These are phyloP conservation scores for Perodicticus potto DNA, from an alignment of 2,797 vertebrate species.

Conservation along the genomic window DNA sequence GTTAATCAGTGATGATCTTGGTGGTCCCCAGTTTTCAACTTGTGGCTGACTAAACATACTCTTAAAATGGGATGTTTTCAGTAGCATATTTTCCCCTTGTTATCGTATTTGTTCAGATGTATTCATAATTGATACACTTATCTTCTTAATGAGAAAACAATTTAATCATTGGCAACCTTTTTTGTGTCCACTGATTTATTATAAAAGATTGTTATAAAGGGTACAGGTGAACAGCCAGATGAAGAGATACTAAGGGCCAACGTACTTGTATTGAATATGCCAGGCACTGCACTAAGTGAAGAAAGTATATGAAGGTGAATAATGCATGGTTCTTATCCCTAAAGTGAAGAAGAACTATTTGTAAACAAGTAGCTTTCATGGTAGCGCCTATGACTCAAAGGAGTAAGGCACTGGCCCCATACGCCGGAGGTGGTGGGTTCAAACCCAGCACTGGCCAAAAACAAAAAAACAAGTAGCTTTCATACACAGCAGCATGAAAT, in stretches of 20 bases:
- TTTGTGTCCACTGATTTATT: neutral
- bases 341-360: neutral
- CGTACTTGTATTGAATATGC: neutral
- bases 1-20: neutral
- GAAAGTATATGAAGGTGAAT: neutral
- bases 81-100: neutral
- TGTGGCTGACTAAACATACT: neutral
- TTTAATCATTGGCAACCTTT: neutral
- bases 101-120: neutral
- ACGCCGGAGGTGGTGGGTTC: too few relatives aligned
- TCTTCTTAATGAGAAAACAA: constrained; percentile 13
- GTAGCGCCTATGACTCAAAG: too few relatives aligned
- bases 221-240: neutral
- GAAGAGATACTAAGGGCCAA: neutral
- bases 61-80: constrained; percentile 32
- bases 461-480: too few relatives aligned
- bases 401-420: too few relatives aligned
- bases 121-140: neutral
- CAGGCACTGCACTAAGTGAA: neutral
- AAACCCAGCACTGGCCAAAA: too few relatives aligned
- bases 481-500: neutral
- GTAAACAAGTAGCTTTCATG: neutral
- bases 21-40: neutral
- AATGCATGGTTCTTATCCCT: too few relatives aligned
- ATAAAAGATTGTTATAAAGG: neutral